Percentiles rank a stretch among this genome's conserved stretches.
phyloP scores from a whole-genome alignment of 2,888 invertebrate genomes.

The Caenorhabditis wallacei region DNA sequence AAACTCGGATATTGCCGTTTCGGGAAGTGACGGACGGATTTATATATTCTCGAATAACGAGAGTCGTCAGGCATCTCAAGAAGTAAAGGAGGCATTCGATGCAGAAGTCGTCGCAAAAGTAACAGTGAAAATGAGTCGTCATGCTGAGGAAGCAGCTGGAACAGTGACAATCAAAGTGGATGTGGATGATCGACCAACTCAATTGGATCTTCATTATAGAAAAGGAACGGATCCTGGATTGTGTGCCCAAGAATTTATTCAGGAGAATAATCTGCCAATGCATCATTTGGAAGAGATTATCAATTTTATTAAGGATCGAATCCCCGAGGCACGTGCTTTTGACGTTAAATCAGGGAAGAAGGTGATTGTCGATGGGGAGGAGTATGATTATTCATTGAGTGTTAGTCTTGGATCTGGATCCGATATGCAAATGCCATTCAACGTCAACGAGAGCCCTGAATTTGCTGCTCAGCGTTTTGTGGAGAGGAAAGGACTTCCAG shows the following conservation, averaged over 20 bases:
- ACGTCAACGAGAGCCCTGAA: constrained; percentile 94
- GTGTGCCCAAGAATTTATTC: constrained; percentile 78
- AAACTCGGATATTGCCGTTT: constrained; percentile 94
- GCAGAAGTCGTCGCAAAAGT: constrained; percentile 87
- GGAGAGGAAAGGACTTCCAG: constrained; percentile 90
- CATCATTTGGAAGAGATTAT: constrained; percentile 77
- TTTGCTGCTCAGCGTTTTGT: constrained; percentile 93
- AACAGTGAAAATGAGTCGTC: constrained; percentile 42
- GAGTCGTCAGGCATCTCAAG: constrained; percentile 87
- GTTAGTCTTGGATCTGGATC: constrained; percentile 95
- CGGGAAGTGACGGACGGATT: constrained; percentile 91
- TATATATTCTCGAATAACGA: constrained; percentile 91
- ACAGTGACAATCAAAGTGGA: constrained; percentile 79
- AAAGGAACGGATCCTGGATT: constrained; percentile 78
- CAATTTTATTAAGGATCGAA: constrained; percentile 74
- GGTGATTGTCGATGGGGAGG: constrained; percentile 62
- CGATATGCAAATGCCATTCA: constrained; percentile 91
- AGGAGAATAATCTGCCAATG: constrained; percentile 74
- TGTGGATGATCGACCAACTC: constrained; percentile 76
- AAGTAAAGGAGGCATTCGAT: constrained; percentile 87
- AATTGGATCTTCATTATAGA: constrained; percentile 75
- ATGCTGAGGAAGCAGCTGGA: constrained; percentile 45
- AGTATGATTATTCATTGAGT: constrained; percentile 94
- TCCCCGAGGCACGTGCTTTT: constrained; percentile 73
- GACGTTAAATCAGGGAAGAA: constrained; percentile 54